phyloP scores from a whole-genome alignment of 2,797 vertebrate genomes.

The Chaetodon trifasciatus region DNA sequence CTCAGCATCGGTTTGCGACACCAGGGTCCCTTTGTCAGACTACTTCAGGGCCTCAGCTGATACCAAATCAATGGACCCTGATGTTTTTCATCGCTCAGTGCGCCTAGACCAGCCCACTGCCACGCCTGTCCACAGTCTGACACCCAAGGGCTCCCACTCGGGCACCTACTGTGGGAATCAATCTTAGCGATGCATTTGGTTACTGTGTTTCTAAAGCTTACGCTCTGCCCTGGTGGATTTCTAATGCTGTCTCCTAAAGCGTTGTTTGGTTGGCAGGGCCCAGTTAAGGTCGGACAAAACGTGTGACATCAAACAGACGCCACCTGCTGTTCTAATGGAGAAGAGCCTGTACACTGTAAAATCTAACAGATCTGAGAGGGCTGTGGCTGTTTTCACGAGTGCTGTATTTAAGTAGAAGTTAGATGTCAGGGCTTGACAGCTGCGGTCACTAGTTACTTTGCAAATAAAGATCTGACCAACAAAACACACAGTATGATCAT shows the following conservation, averaged over 20 bases:
- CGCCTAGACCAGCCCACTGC: conserved; percentile 84
- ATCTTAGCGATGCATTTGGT: background rate
- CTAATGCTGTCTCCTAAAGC: background rate
- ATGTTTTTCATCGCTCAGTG: conserved; percentile 66
- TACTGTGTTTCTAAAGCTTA: background rate
- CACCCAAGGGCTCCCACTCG: conserved; percentile 30
- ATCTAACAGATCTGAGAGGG: background rate
- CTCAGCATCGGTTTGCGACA: background rate
- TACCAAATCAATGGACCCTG: conserved; percentile 62
- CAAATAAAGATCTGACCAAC: background rate
- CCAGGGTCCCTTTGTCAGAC: conserved; percentile 51
- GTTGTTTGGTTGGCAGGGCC: conserved; percentile 22
- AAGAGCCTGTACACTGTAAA: background rate
- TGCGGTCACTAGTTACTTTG: too few relatives aligned
- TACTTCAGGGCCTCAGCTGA: conserved; percentile 60
- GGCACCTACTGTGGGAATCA: background rate
- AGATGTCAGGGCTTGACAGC: background rate
- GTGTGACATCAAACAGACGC: conserved; percentile 54
- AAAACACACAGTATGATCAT: background rate
- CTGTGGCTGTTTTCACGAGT: background rate
- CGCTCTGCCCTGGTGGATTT: background rate
- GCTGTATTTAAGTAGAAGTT: background rate
- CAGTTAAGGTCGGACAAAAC: background rate
- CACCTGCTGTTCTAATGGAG: conserved; percentile 56
- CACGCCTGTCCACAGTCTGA: conserved; percentile 82